A percentile compares a stretch with the other conserved stretches of the same genome.
Evolutionary conservation across 2,113 vertebrate species (phyloP).

Genomic region (Dromiciops gliroides): DNA sequence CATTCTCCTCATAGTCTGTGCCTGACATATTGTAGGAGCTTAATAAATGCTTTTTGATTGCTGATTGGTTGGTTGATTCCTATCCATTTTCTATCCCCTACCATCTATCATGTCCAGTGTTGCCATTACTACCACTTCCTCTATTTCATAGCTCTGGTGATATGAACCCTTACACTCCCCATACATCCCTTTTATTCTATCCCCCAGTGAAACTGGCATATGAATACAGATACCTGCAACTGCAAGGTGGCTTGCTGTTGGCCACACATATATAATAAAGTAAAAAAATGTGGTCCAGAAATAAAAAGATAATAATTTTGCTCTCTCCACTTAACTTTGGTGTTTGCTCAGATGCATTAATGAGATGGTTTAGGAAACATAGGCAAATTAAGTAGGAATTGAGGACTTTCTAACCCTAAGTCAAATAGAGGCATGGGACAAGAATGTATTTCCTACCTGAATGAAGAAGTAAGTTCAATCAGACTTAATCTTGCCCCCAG

Average conservation of each 20-base stretch:
- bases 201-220: not conserved
- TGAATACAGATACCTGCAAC: not conserved
- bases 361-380: no score
- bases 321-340: no score
- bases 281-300: not conserved
- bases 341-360: no score
- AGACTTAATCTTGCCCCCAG: not conserved
- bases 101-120: not conserved
- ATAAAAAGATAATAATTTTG: not conserved
- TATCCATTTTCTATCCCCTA: not conserved
- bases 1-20: not conserved
- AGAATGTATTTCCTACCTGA: not conserved
- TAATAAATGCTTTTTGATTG: not conserved
- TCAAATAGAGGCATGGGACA: not conserved
- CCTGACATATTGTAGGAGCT: not conserved
- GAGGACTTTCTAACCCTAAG: not conserved
- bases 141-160: not conserved
- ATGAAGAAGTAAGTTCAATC: not conserved
- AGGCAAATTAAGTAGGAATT: not conserved
- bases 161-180: not conserved
- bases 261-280: not conserved
- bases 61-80: not conserved
- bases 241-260: not conserved
- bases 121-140: not conserved
- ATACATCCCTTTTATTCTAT: not conserved